These are phyloP conservation scores for Akabosia matsudoensis DNA, from an alignment of 1,140 invertebrate species.

Conservation along the genomic window DNA sequence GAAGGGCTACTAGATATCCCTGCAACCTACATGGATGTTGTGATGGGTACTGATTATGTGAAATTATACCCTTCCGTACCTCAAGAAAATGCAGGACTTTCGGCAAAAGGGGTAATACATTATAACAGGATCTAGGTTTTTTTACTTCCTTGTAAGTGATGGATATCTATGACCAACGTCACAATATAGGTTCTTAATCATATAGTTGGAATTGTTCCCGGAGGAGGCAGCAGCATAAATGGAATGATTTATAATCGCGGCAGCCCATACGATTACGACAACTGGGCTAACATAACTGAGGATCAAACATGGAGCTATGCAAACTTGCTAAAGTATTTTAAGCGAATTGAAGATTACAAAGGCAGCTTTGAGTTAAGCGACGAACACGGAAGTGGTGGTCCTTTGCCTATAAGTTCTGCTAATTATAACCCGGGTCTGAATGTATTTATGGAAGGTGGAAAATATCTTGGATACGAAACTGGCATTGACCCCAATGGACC, in stretches of 20 bases:
- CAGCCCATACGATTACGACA: constrained; percentile 62
- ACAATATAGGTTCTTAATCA: constrained; percentile 43
- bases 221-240: constrained; percentile 63
- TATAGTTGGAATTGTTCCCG: constrained; percentile 54
- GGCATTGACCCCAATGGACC: constrained; percentile 70
- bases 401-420: background rate
- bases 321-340: constrained; percentile 72
- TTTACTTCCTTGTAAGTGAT: no score
- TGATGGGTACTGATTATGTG: no score
- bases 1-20: background rate
- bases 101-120: background rate
- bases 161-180: background rate
- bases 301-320: constrained; percentile 59
- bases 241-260: constrained; percentile 65
- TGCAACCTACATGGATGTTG: background rate
- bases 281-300: constrained; percentile 58
- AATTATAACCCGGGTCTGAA: constrained; percentile 38
- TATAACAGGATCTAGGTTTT: no score
- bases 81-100: background rate
- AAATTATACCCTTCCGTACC: background rate
- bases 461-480: constrained; percentile 65
- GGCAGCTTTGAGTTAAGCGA: constrained; percentile 57
- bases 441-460: constrained; percentile 64
- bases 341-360: constrained; percentile 70
- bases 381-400: constrained; percentile 22